Evolutionary conservation across 2,113 vertebrate species (phyloP), one percentile per base, ranked within the genome.

Genomic region (Trichomycterus rosablanca): DNA sequence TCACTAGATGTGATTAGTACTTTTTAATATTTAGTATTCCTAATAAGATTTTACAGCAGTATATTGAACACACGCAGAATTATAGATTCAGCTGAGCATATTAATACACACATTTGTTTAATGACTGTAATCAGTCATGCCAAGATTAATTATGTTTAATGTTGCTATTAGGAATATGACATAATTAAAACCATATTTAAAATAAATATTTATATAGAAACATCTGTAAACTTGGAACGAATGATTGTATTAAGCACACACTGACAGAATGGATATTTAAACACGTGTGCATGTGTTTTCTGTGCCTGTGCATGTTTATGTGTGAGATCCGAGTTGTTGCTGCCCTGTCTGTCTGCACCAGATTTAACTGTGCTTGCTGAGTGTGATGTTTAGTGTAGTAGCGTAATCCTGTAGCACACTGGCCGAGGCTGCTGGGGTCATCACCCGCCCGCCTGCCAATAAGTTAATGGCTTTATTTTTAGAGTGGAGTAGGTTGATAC

Each of bases 401-500:
- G 30, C 10, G 10, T 46, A 46, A 37, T 46, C 51, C 30, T 9
- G 42, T 23, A 54, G 40, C 19, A 40, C 34, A 46, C 14, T 28
- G 30, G 42, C 30, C 30, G 1, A 39, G 63, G 7, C 59, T 10
- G 15, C 9, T 12, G 42, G 67, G 72, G 72, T 74, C 56, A 66
- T 46, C 46, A 86, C 85, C 87, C 82, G 58, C 67, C 79, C 81
- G 81, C 73, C 77, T 85, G 82, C 79, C 82, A 85, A 84, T 78
- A 83, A 85, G 80, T 88, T 87, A 89, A 90, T 88, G 86, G 81
- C 84, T 82, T 74, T 82, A 76, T 86, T 84, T 88, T 85, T 75
- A 67, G 66, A 64, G 34, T 62, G 43, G 43, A 53, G 53, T 70
- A 64, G 23, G 16, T 50, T 39, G 16, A 69, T 61, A 59, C 49